These are phyloP conservation scores for Lasioglossum malachurum DNA, from an alignment of 2,888 invertebrate species.

Conservation along the genomic window DNA sequence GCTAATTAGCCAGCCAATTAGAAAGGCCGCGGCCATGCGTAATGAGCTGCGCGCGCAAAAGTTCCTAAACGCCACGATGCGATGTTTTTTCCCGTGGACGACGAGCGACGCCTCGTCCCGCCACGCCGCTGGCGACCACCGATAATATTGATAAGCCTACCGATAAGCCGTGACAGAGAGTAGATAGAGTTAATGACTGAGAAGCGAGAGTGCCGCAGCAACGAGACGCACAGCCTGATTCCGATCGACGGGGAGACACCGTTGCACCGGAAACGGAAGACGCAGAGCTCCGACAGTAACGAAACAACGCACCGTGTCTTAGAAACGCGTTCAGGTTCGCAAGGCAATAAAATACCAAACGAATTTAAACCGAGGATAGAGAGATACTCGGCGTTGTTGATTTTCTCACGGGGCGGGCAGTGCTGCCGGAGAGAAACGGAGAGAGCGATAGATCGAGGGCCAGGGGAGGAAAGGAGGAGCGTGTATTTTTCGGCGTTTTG, in stretches of 20 bases:
- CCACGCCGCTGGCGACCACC: slow-evolving; percentile 52
- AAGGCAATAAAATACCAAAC: slow-evolving; percentile 69
- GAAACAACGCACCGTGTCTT: slow-evolving; percentile 74
- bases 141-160: slow-evolving; percentile 52
- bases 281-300: not conserved
- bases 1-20: slow-evolving; percentile 84
- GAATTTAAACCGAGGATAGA: slow-evolving; percentile 17
- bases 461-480: not conserved
- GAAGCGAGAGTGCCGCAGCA: not conserved
- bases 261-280: not conserved
- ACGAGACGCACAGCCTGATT: not conserved
- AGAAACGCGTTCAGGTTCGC: slow-evolving; percentile 65
- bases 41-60: slow-evolving; percentile 84
- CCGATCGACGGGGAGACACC: not conserved
- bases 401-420: not conserved
- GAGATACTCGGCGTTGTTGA: not conserved
- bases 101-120: slow-evolving; percentile 53
- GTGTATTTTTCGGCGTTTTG: slow-evolving; percentile 8
- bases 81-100: slow-evolving; percentile 64
- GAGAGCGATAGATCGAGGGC: not conserved
- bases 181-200: slow-evolving; percentile 9
- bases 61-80: slow-evolving; percentile 81
- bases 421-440: not conserved
- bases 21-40: slow-evolving; percentile 81
- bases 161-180: slow-evolving; percentile 21